Conservation (phyloP, 2,113 vertebrate species). For the Eleginops maclovinus region DNA sequence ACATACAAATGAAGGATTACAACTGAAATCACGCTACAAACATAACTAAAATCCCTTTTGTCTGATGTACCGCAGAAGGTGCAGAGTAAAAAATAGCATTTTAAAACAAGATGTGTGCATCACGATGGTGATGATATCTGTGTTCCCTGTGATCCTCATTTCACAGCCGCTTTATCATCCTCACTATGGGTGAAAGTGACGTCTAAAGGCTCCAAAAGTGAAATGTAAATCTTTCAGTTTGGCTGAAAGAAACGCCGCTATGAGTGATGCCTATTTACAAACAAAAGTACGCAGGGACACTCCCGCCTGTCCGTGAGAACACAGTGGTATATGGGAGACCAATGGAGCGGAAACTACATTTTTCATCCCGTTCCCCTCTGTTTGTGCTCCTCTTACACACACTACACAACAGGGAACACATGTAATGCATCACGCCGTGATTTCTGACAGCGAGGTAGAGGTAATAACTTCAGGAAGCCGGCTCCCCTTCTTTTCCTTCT, state of each 20-base stretch:
- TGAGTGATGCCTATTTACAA: slow-evolving; percentile 76
- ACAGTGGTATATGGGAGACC: slow-evolving; percentile 58
- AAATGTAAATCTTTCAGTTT: slow-evolving; percentile 36
- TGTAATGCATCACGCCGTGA: slow-evolving; percentile 87
- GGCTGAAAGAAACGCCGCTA: slow-evolving; percentile 20
- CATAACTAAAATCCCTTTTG: fast-evolving
- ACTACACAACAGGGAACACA: slow-evolving; percentile 74
- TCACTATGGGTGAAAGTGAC: background rate
- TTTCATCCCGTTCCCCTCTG: slow-evolving; percentile 76
- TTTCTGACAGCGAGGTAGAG: slow-evolving; percentile 87
- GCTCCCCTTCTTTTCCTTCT: slow-evolving; percentile 80
- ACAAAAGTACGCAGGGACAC: slow-evolving; percentile 54
- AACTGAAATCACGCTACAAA: background rate
- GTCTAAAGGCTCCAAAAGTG: background rate
- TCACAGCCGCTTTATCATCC: background rate
- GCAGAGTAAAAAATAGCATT: background rate
- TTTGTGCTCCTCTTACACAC: slow-evolving; percentile 72
- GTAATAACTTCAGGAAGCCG: slow-evolving; percentile 86
- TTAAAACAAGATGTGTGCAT: background rate
- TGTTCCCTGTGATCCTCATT: background rate
- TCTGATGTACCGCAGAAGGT: background rate
- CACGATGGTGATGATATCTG: background rate
- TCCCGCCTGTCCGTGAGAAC: slow-evolving; percentile 45
- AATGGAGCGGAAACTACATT: slow-evolving; percentile 78
- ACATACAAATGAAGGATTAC: background rate